Percentiles rank a stretch among this genome's conserved stretches.
Conservation (phyloP, 35 echinoderm and acorn worm species). For the Chiridota heheva region DNA sequence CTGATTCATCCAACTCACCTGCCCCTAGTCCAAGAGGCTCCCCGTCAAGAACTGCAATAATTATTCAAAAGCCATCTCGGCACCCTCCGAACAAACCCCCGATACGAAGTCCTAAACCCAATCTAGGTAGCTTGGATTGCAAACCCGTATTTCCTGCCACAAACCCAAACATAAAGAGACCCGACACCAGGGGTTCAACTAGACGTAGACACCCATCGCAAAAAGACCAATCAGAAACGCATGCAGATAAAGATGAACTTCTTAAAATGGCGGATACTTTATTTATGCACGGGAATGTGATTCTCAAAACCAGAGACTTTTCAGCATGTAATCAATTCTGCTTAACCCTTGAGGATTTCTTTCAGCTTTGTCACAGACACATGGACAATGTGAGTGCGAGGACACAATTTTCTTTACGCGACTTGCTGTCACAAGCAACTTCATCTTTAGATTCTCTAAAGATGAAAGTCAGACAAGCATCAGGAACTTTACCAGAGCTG, state of each 20-base stretch:
- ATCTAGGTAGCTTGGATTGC: slow-evolving; percentile 38
- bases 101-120: slow-evolving; percentile 62
- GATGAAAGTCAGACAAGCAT: slow-evolving; percentile 27
- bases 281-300: slow-evolving; percentile 48
- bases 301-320: slow-evolving; percentile 68
- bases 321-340: slow-evolving; percentile 69
- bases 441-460: slow-evolving; percentile 7
- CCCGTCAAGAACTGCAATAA: slow-evolving; percentile 52
- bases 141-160: slow-evolving; percentile 57
- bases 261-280: slow-evolving; percentile 60
- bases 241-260: slow-evolving; percentile 47
- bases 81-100: slow-evolving; percentile 37
- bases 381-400: slow-evolving; percentile 67
- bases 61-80: slow-evolving; percentile 37
- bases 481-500: slow-evolving; percentile 9
- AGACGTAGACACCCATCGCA: slow-evolving; percentile 17
- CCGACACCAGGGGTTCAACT: slow-evolving; percentile 41
- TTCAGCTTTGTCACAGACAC: slow-evolving; percentile 68
- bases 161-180: slow-evolving; percentile 50
- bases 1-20: slow-evolving; percentile 48
- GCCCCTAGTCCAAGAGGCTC: slow-evolving; percentile 56
- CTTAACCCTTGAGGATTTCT: slow-evolving; percentile 61
- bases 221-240: slow-evolving; percentile 17
- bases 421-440: slow-evolving; percentile 47
- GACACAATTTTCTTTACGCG: slow-evolving; percentile 68